Percentiles rank a stretch among this genome's conserved stretches.
These are phyloP conservation scores for Oscheius onirici DNA, from an alignment of 2,888 invertebrate genomes.

Conservation along the genomic window DNA sequence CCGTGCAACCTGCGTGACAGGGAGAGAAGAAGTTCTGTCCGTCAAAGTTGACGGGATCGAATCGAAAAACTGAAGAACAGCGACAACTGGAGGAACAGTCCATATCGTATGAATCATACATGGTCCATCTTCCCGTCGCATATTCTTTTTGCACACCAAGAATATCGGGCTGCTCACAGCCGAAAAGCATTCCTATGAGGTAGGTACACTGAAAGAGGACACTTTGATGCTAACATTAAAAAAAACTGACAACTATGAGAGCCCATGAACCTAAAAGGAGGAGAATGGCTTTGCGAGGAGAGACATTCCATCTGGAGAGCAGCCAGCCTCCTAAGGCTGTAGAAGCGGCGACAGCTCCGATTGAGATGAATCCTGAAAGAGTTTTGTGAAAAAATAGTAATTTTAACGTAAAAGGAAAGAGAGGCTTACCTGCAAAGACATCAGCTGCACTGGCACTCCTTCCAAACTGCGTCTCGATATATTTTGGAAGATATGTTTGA, in stretches of 20 bases:
- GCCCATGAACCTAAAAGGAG: slow-evolving; percentile 55
- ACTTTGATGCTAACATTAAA: neutral
- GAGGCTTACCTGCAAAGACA: slow-evolving; percentile 77
- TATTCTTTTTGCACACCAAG: slow-evolving; percentile 32
- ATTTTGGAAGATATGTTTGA: slow-evolving; percentile 80
- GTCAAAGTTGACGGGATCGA: slow-evolving; percentile 77
- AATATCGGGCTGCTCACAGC: slow-evolving; percentile 51
- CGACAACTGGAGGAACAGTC: slow-evolving; percentile 40
- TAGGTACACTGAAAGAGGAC: slow-evolving; percentile 10
- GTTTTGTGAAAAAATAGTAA: neutral
- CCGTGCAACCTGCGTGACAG: slow-evolving; percentile 80
- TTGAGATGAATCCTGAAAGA: slow-evolving; percentile 56
- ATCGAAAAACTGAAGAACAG: slow-evolving; percentile 69
- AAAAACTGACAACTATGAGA: slow-evolving; percentile 36
- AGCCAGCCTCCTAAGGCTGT: slow-evolving; percentile 64
- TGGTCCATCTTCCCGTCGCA: neutral
- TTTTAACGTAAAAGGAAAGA: neutral
- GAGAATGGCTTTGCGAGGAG: slow-evolving; percentile 48
- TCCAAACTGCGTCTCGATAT: slow-evolving; percentile 81
- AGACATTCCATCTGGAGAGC: slow-evolving; percentile 53
- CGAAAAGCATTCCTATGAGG: slow-evolving; percentile 51
- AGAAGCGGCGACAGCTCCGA: slow-evolving; percentile 61
- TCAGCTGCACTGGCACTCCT: slow-evolving; percentile 79
- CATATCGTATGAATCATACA: neutral
- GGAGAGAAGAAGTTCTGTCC: slow-evolving; percentile 80